Conservation (phyloP, 2,797 vertebrate species). For the Danio tinwini region DNA sequence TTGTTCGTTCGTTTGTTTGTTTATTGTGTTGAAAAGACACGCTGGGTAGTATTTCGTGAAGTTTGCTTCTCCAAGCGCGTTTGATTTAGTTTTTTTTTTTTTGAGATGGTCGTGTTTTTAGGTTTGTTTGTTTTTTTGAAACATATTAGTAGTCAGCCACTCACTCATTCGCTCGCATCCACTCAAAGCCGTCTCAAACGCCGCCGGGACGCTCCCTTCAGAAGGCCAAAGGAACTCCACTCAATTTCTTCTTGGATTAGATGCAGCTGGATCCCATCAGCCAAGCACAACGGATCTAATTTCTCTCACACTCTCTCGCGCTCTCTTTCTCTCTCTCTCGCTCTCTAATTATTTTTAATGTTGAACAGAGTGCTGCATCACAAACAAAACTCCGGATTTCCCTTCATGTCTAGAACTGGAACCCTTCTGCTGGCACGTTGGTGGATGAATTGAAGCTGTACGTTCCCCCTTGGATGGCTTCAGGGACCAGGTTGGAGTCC, state of each 20-base stretch:
- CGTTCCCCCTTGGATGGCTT: slow-evolving; percentile 96
- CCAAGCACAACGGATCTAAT: slow-evolving; percentile 99
- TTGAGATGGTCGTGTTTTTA: slow-evolving; percentile 81
- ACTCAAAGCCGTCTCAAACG: slow-evolving; percentile 95
- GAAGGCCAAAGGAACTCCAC: slow-evolving; percentile 99
- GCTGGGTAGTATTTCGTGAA: slow-evolving; percentile 84
- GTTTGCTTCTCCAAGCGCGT: slow-evolving; percentile 86
- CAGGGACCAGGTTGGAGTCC: slow-evolving; percentile 96
- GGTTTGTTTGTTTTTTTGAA: slow-evolving; percentile 78
- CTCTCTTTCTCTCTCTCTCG: slow-evolving; percentile 78
- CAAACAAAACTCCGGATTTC: slow-evolving; percentile 92
- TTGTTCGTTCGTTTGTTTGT: too few relatives aligned
- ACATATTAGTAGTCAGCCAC: slow-evolving; percentile 85
- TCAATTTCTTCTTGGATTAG: slow-evolving; percentile 97
- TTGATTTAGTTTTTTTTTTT: slow-evolving; percentile 77
- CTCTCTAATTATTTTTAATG: slow-evolving; percentile 79
- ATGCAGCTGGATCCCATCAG: slow-evolving; percentile 99
- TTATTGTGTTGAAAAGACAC: slow-evolving; percentile 85
- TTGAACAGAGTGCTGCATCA: slow-evolving; percentile 97
- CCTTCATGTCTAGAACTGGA: slow-evolving; percentile 96
- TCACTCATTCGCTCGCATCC: slow-evolving; percentile 97
- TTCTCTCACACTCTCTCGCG: slow-evolving; percentile 86
- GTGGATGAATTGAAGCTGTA: slow-evolving; percentile 98
- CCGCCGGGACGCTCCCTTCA: slow-evolving; percentile 94
- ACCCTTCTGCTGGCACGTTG: slow-evolving; percentile 99